Conservation (phyloP, 2,888 invertebrate species). For the Tetramorium bicarinatum region DNA sequence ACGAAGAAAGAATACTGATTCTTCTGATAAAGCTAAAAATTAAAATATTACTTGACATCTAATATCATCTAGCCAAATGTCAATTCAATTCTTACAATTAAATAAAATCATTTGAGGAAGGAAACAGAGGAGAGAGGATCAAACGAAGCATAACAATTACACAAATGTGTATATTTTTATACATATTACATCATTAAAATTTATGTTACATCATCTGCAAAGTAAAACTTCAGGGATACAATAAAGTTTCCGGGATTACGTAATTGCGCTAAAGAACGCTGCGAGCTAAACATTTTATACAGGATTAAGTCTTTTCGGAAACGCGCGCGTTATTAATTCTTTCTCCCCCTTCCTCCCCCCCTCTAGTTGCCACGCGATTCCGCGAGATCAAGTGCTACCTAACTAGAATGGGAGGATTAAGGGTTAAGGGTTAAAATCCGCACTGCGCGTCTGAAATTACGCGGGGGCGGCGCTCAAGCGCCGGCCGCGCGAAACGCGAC, state of each 20-base stretch:
- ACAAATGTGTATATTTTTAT: not conserved
- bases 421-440: conserved; percentile 46
- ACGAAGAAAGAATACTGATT: not conserved
- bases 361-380: not conserved
- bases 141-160: not conserved
- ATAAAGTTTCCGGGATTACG: not conserved
- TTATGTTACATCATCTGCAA: no score
- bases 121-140: not conserved
- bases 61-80: not conserved
- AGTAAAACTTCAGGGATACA: not conserved
- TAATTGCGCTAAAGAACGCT: not conserved
- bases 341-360: no score
- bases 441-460: conserved; percentile 14
- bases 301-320: not conserved
- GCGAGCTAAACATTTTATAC: not conserved
- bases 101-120: not conserved
- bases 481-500: conserved; percentile 40
- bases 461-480: not conserved
- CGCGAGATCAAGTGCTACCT: conserved; percentile 6
- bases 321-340: not conserved
- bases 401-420: not conserved
- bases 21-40: not conserved
- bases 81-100: not conserved
- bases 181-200: not conserved
- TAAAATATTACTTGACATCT: not conserved